Evolutionary conservation across 2,113 vertebrate genomes (phyloP).

Genomic region (Scolopax mira): DNA sequence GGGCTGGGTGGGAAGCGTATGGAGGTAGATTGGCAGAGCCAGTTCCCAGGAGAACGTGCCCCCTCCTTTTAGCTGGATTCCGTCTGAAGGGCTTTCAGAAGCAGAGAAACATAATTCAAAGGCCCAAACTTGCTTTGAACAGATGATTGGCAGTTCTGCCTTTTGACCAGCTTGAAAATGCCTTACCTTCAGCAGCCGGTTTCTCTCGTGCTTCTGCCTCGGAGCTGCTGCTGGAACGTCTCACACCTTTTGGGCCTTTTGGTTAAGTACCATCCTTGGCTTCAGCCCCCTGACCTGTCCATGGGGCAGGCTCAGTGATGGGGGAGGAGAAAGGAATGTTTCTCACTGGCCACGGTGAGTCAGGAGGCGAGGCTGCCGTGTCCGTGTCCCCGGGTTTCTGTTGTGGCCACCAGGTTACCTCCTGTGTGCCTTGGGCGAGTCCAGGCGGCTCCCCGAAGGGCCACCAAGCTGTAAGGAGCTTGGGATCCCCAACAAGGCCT

Average conservation of each 20-base stretch:
- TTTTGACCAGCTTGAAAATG: not conserved
- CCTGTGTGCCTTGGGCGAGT: not conserved
- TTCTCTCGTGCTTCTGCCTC: not conserved
- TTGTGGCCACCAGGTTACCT: accelerated
- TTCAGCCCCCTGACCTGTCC: not conserved
- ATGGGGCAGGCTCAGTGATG: not conserved
- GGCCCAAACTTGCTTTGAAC: not conserved
- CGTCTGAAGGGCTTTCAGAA: not conserved
- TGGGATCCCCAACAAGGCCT: not conserved
- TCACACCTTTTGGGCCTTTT: not conserved
- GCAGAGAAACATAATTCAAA: not conserved
- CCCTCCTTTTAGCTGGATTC: not conserved
- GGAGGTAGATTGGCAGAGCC: not conserved
- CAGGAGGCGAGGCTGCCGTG: not conserved
- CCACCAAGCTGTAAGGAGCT: not conserved
- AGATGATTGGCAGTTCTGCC: not conserved
- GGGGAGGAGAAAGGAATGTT: not conserved
- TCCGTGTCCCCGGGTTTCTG: not conserved
- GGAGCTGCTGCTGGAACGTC: not conserved
- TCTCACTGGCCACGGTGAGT: not conserved
- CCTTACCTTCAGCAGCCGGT: not conserved
- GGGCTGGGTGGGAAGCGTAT: not conserved
- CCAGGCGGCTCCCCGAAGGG: not conserved
- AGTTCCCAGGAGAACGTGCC: not conserved
- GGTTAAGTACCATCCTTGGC: not conserved